These are phyloP conservation scores for Arenaria interpres DNA, from an alignment of 2,113 vertebrate species.

Conservation along the genomic window DNA sequence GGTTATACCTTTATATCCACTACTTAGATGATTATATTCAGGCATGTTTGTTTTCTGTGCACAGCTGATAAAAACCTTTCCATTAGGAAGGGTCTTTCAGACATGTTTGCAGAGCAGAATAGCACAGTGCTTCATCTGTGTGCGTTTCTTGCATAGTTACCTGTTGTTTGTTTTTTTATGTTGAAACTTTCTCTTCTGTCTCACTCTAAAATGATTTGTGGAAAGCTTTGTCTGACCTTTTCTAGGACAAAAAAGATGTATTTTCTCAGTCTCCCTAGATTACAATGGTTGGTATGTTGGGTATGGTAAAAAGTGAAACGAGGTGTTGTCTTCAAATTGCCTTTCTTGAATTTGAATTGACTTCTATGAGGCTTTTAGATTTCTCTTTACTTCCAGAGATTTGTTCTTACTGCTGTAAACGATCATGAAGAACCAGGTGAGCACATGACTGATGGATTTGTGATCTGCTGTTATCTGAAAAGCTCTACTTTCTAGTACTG, in stretches of 20 bases:
- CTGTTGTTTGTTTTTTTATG: background rate
- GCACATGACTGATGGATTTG: background rate
- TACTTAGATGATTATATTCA: background rate
- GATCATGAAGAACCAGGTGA: background rate
- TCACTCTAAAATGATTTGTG: background rate
- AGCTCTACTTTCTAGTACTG: background rate
- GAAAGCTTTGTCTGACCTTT: background rate
- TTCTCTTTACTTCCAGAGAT: background rate
- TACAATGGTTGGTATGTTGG: background rate
- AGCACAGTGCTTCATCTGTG: background rate
- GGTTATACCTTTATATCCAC: background rate
- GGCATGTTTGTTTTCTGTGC: background rate
- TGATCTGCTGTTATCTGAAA: background rate
- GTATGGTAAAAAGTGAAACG: background rate
- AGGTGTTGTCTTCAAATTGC: background rate
- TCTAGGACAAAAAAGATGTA: background rate
- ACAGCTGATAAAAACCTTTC: background rate
- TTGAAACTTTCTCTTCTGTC: background rate
- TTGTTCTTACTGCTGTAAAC: background rate
- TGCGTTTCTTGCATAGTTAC: background rate
- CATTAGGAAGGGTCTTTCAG: background rate
- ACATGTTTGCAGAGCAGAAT: background rate
- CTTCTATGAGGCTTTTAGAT: background rate
- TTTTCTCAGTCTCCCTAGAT: background rate
- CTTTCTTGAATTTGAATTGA: background rate